These are phyloP conservation scores for Camponotus fellah DNA, from an alignment of 2,888 invertebrate genomes.

Conservation along the genomic window DNA sequence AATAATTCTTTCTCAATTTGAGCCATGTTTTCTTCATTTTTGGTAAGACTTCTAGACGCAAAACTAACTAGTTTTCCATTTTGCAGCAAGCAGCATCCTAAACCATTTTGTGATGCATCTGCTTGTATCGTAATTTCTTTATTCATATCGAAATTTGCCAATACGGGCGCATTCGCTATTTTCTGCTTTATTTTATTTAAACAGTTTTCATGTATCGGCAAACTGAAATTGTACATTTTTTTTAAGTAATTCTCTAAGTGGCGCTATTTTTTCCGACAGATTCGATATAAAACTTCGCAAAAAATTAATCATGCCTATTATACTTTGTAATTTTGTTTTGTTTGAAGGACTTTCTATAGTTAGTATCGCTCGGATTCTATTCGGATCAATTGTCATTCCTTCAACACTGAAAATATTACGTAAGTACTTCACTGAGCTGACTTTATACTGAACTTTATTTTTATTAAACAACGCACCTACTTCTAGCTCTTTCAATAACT, in stretches of 20 bases:
- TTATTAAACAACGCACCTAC: background rate
- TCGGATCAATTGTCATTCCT: background rate
- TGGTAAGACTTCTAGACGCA: background rate
- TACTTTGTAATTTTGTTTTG: background rate
- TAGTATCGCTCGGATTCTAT: background rate
- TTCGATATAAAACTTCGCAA: background rate
- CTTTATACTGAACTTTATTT: background rate
- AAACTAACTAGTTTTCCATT: conserved; percentile 9
- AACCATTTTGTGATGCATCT: background rate
- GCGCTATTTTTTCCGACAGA: background rate
- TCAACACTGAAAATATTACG: background rate
- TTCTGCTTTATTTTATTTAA: background rate
- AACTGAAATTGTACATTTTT: background rate
- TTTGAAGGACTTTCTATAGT: background rate
- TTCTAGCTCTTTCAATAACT: background rate
- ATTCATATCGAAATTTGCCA: background rate
- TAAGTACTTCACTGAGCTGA: background rate
- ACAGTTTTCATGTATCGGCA: background rate
- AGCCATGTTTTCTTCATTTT: background rate
- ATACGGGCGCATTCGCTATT: background rate
- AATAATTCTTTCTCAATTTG: background rate
- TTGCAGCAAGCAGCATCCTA: background rate
- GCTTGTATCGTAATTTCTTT: background rate
- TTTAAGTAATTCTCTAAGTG: background rate
- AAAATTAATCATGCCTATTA: conserved; percentile 1